Conservation (phyloP, 1,140 invertebrate species). For the Lordiphosa clarofinis region DNA sequence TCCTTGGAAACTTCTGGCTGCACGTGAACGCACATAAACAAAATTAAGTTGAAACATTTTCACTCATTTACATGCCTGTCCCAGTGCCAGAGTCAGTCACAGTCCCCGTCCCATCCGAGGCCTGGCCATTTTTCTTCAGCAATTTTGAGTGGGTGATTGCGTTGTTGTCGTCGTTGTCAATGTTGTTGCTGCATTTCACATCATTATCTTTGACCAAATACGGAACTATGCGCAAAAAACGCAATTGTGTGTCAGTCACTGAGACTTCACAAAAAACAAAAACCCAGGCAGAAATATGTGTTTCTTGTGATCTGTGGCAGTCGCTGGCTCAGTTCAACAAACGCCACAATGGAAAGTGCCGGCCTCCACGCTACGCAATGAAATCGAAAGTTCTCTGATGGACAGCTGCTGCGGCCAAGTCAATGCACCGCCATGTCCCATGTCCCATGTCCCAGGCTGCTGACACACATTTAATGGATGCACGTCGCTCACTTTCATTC, state of each 20-base stretch:
- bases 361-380: slow-evolving; percentile 57
- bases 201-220: slow-evolving; percentile 78
- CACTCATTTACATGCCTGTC: slow-evolving; percentile 67
- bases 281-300: slow-evolving; percentile 52
- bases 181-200: slow-evolving; percentile 60
- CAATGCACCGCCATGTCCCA: slow-evolving; percentile 44
- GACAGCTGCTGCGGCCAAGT: slow-evolving; percentile 64
- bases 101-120: neutral
- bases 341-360: slow-evolving; percentile 58
- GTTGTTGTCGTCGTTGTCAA: slow-evolving; percentile 13
- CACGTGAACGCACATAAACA: slow-evolving; percentile 45
- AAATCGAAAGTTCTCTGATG: slow-evolving; percentile 77
- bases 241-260: slow-evolving; percentile 74
- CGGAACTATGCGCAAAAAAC: slow-evolving; percentile 72
- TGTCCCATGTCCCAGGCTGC: slow-evolving; percentile 10
- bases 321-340: slow-evolving; percentile 48
- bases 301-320: slow-evolving; percentile 58
- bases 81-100: slow-evolving; percentile 12
- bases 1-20: slow-evolving; percentile 16
- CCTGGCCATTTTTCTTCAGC: slow-evolving; percentile 52
- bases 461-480: slow-evolving; percentile 76
- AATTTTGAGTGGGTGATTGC: slow-evolving; percentile 74
- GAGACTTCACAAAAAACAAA: slow-evolving; percentile 51
- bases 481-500: slow-evolving; percentile 72
- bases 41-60: slow-evolving; percentile 69